phyloP scores from a whole-genome alignment of 1,140 invertebrate genomes.

The Leucophenga varia region DNA sequence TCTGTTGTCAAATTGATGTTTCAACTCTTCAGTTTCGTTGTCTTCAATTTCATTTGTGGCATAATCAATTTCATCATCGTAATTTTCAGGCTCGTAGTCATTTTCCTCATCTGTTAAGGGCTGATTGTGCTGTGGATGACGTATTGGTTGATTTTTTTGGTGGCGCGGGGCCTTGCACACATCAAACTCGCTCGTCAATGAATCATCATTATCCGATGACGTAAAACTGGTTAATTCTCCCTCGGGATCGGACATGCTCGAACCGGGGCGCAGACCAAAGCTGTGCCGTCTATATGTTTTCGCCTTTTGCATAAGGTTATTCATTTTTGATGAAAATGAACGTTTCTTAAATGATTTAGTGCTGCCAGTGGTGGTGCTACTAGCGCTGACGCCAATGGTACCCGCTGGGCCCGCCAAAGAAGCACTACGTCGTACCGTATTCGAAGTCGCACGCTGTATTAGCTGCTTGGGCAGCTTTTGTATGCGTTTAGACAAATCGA shows the following conservation, averaged over 20 bases:
- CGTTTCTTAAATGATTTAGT: conserved; percentile 23
- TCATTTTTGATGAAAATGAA: conserved; percentile 40
- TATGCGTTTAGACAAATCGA: conserved; percentile 35
- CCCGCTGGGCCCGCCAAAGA: no score
- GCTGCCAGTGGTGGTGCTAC: conserved; percentile 15
- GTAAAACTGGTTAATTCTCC: conserved; percentile 25
- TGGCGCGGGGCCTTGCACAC: neutral
- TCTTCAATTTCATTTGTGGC: neutral
- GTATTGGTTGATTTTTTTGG: conserved; percentile 2
- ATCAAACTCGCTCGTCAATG: conserved; percentile 17
- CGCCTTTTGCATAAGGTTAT: conserved; percentile 45
- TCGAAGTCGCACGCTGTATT: conserved; percentile 23
- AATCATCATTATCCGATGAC: conserved; percentile 40
- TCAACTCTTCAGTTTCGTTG: neutral
- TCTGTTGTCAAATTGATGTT: conserved; percentile 18
- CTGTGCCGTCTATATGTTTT: conserved; percentile 49
- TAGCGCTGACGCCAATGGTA: conserved; percentile 19
- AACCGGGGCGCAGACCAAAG: conserved; percentile 29
- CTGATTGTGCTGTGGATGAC: neutral
- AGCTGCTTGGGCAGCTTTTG: conserved; percentile 36
- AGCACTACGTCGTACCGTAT: conserved; percentile 6
- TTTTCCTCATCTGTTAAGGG: neutral
- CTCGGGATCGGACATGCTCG: conserved; percentile 41
- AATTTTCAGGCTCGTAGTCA: neutral
- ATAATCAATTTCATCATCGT: neutral